Percentiles rank a stretch among this genome's conserved stretches.
Conservation (phyloP, 2,888 invertebrate species). For the Lomographa bimaculata region DNA sequence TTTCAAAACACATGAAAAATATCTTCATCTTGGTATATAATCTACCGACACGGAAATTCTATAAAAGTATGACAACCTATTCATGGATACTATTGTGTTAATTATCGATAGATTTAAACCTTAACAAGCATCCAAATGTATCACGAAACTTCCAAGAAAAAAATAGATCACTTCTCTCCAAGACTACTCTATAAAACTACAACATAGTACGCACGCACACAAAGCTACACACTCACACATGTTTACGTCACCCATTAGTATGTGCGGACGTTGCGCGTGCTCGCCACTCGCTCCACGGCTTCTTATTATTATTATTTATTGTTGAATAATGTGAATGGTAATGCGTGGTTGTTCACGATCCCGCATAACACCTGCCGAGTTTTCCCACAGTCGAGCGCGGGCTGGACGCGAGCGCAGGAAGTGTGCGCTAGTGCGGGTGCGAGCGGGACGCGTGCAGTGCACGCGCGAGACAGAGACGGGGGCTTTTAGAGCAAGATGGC, state of each 20-base stretch:
- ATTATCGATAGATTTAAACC: no score
- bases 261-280: slow-evolving; percentile 78
- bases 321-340: slow-evolving; percentile 84
- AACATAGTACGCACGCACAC: slow-evolving; percentile 41
- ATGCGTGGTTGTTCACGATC: slow-evolving; percentile 84
- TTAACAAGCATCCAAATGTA: no score
- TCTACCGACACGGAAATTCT: no score
- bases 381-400: slow-evolving; percentile 82
- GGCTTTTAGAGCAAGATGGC: slow-evolving; percentile 48
- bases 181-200: slow-evolving; percentile 12
- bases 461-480: slow-evolving; percentile 58
- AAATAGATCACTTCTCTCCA: slow-evolving; percentile 54
- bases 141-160: slow-evolving; percentile 63
- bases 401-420: slow-evolving; percentile 73
- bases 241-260: slow-evolving; percentile 64
- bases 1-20: no score
- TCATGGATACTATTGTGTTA: no score
- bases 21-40: no score
- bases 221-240: slow-evolving; percentile 49
- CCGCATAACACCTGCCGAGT: slow-evolving; percentile 85
- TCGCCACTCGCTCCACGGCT: slow-evolving; percentile 81
- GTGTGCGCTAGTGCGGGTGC: slow-evolving; percentile 67
- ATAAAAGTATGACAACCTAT: no score
- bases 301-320: slow-evolving; percentile 83
- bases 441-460: slow-evolving; percentile 71